Conservation (phyloP, 2,797 vertebrate genomes). For the Chloroceryle inda region DNA sequence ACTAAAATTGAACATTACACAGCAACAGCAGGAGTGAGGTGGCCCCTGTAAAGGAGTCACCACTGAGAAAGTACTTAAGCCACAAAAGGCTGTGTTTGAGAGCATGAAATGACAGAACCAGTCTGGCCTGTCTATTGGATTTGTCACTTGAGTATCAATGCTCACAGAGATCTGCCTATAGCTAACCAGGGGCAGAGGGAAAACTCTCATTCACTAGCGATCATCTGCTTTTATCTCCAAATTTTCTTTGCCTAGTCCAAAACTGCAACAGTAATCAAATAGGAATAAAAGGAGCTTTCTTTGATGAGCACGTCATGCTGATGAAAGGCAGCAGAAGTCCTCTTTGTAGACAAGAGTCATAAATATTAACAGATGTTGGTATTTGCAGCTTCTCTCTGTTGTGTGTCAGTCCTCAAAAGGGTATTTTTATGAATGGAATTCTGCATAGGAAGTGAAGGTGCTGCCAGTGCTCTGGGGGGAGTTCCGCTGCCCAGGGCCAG, state of each 20-base stretch:
- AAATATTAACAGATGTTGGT: not conserved
- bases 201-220: not conserved
- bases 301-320: not conserved
- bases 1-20: not conserved
- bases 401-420: not conserved
- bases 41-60: not conserved
- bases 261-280: not conserved
- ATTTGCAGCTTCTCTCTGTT: not conserved
- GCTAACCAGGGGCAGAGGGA: not conserved
- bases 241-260: not conserved
- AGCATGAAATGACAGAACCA: not conserved
- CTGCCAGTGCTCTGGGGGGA: not conserved
- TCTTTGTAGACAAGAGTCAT: not conserved
- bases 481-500: not conserved
- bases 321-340: slow-evolving; percentile 24
- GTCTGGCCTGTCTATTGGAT: not conserved
- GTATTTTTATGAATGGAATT: not conserved
- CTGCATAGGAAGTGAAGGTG: not conserved
- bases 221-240: not conserved
- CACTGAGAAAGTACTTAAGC: not conserved
- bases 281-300: not conserved
- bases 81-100: not conserved
- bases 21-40: not conserved
- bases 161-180: not conserved
- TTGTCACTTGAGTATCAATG: not conserved